Base-by-base conservation (phyloP, 2,888 invertebrate genomes). In the Volucella inflata region DNA sequence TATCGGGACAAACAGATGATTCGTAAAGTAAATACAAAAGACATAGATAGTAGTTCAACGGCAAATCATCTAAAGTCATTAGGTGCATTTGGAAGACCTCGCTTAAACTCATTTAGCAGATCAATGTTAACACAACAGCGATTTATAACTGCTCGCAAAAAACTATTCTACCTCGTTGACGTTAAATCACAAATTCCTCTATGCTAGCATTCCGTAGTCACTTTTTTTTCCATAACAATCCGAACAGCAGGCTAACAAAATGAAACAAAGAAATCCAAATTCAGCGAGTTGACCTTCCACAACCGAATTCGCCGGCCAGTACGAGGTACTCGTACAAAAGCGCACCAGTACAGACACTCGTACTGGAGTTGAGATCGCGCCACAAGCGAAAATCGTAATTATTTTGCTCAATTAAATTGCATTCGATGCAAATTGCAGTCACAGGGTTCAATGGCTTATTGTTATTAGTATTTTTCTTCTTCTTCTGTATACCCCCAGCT, bases 351-450 rank as follows among this genome's bases (percentile, higher is more conserved):
- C 38, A 59, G 40, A 10, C 16, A 44, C 17, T 50, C 17, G 36
- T 30, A 9, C 17, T 1, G 1, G 14, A 44, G 17, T n/a, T 12
- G n/a, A 46, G 55, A 70, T 71, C 64, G 72, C 50, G 59, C 70
- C 42, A 67, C 65, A 72, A 72, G 57, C 78, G 36, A 80, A 65
- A 84, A 71, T 60, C 44, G 59, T 80, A 85, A 85, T 85, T 85
- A 85, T 77, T 81, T 67, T 81, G 12, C 50, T 81, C 80, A 85
- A 85, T 85, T 81, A 77, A 85, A 85, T 68, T 81, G 80, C 76
- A 81, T 81, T 81, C 76, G 64, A 80, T 81, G 67, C 57, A 68
- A 85, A 85, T 77, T 85, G 85, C 81, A 85, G 81, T 85, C 76
- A 81, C 68, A 17, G 68, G 21, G 85, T 85, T 85, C 85, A 85